These are phyloP conservation scores for Trididemnum miniatum DNA, from an alignment of 23 tunicate genomes.

Conservation along the genomic window DNA sequence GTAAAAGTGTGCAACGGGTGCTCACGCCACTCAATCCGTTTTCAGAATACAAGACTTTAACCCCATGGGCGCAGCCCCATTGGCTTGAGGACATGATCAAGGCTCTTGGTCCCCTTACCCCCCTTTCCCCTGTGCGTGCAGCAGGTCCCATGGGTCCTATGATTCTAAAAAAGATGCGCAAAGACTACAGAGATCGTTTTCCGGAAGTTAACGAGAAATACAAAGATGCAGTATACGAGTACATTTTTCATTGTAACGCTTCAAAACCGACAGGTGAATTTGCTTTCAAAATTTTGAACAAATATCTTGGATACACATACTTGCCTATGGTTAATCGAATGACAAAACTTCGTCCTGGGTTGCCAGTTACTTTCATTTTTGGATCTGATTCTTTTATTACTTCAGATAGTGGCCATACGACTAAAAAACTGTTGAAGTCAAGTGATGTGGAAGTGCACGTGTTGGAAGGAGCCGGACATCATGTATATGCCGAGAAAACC, in stretches of 20 bases:
- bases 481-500: slow-evolving; percentile 5
- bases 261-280: slow-evolving; percentile 36
- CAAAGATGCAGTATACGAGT: slow-evolving; percentile 16
- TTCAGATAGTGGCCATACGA: neutral
- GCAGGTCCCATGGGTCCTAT: slow-evolving; percentile 38
- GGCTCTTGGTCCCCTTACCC: slow-evolving; percentile 13
- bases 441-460: slow-evolving; percentile 28
- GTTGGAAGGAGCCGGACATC: neutral
- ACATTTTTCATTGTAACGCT: slow-evolving; percentile 43
- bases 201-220: neutral
- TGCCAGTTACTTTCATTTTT: slow-evolving; percentile 38
- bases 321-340: slow-evolving; percentile 26
- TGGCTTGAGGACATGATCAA: slow-evolving; percentile 7
- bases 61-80: slow-evolving; percentile 8
- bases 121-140: slow-evolving; percentile 22
- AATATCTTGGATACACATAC: slow-evolving; percentile 4
- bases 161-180: neutral
- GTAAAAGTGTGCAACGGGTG: neutral
- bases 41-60: neutral
- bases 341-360: neutral
- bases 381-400: slow-evolving; percentile 30
- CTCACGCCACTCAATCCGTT: neutral
- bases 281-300: slow-evolving; percentile 19
- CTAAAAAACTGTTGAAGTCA: neutral
- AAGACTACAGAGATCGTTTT: slow-evolving; percentile 16